A percentile compares a stretch with the other conserved stretches of the same genome.
These are phyloP conservation scores for Gorsachius goisagi DNA, from an alignment of 2,113 vertebrate genomes.

Conservation along the genomic window DNA sequence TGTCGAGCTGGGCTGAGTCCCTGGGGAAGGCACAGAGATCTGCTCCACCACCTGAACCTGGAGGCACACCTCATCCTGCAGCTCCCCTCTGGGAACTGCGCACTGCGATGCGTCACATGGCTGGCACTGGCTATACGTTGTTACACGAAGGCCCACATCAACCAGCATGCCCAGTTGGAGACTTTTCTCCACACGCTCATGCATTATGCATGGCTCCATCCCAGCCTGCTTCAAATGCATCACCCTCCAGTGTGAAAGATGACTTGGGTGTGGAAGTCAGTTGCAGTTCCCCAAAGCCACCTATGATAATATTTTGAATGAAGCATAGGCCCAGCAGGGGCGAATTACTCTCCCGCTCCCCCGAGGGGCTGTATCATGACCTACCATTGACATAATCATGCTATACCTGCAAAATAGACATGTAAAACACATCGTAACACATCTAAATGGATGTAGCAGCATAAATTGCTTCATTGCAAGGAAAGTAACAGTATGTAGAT, in stretches of 20 bases:
- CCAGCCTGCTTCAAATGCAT: neutral
- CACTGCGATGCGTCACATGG: fast-evolving
- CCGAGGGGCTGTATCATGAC: neutral
- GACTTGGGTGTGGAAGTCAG: neutral
- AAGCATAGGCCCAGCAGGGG: neutral
- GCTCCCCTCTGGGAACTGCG: neutral
- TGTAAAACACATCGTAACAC: neutral
- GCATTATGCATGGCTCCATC: neutral
- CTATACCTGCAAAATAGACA: neutral
- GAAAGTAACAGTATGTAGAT: neutral
- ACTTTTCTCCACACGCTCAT: neutral
- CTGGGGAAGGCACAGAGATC: too few relatives aligned
- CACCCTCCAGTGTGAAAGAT: neutral
- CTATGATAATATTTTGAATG: neutral
- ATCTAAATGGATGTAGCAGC: neutral
- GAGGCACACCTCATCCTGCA: neutral
- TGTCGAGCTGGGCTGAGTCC: fast-evolving
- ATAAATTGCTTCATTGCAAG: neutral
- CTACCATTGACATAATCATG: neutral
- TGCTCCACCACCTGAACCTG: neutral
- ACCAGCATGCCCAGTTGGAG: neutral
- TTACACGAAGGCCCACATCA: neutral
- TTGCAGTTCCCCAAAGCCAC: neutral
- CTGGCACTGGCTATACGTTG: neutral
- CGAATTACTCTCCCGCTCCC: neutral